Conservation (phyloP, 2,888 invertebrate genomes). For the Athetis lepigone region DNA sequence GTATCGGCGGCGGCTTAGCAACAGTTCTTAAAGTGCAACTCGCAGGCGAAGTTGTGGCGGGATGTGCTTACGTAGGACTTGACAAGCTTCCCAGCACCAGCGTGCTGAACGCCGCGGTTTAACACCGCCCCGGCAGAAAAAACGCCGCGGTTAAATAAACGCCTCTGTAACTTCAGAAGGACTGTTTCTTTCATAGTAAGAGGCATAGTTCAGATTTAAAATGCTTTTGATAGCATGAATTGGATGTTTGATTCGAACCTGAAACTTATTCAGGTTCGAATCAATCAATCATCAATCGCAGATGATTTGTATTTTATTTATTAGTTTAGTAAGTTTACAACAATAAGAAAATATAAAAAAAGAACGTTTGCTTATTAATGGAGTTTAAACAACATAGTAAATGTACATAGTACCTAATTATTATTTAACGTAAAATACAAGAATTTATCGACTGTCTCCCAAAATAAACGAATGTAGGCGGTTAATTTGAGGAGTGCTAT, state of each 20-base stretch:
- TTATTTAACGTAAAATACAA: no score
- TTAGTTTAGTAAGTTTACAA: no score
- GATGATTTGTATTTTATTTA: no score
- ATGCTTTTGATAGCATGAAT: background rate
- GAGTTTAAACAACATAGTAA: no score
- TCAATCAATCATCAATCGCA: background rate
- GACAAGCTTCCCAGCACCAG: constrained; percentile 11
- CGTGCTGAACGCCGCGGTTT: constrained; percentile 19
- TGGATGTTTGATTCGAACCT: no score
- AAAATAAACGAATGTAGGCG: no score
- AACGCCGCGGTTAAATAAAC: constrained; percentile 40
- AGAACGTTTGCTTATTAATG: no score
- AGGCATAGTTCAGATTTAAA: constrained; percentile 5
- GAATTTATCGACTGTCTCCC: no score
- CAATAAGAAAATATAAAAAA: no score
- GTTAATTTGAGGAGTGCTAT: background rate
- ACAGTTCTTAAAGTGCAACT: constrained; percentile 44
- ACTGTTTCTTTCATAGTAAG: background rate
- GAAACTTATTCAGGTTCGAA: no score
- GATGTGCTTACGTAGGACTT: constrained; percentile 22
- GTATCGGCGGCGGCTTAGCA: constrained; percentile 31
- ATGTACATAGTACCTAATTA: no score
- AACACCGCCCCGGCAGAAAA: constrained; percentile 31
- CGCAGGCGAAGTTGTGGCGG: constrained; percentile 29
- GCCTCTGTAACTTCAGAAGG: constrained; percentile 8